These are phyloP conservation scores for Eucera pruinosa DNA, from an alignment of 2,888 invertebrate species.

Conservation along the genomic window DNA sequence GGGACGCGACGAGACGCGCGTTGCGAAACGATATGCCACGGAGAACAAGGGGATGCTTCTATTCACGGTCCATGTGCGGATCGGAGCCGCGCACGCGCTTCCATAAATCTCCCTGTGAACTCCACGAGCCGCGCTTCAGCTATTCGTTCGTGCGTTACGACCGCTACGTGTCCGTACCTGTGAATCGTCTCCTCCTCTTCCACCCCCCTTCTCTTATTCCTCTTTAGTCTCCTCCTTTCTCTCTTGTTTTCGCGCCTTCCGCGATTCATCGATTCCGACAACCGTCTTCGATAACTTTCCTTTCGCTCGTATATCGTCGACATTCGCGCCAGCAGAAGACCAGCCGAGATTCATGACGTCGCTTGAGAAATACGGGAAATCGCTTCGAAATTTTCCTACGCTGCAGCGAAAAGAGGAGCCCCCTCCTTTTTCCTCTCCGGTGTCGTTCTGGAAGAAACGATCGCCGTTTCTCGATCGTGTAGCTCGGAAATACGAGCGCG, in stretches of 20 bases:
- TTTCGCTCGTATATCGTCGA: no score
- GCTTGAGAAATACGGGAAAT: no score
- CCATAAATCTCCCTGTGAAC: conserved; percentile 66
- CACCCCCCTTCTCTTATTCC: no score
- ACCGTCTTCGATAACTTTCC: background rate
- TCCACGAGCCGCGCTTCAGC: conserved; percentile 50
- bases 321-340: no score
- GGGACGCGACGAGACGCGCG: conserved; percentile 14
- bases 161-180: conserved; percentile 9
- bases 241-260: background rate
- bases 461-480: no score
- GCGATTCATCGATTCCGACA: background rate
- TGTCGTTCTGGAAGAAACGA: no score
- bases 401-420: no score
- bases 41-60: conserved; percentile 25
- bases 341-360: background rate
- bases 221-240: no score
- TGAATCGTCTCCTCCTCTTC: conserved; percentile 5
- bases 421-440: background rate
- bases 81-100: conserved; percentile 64
- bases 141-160: conserved; percentile 18
- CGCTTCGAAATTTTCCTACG: no score
- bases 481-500: background rate
- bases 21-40: conserved; percentile 23
- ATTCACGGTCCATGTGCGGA: conserved; percentile 46